phyloP scores from a whole-genome alignment of 2,113 vertebrate species.

The Hippoglossus stenolepis region DNA sequence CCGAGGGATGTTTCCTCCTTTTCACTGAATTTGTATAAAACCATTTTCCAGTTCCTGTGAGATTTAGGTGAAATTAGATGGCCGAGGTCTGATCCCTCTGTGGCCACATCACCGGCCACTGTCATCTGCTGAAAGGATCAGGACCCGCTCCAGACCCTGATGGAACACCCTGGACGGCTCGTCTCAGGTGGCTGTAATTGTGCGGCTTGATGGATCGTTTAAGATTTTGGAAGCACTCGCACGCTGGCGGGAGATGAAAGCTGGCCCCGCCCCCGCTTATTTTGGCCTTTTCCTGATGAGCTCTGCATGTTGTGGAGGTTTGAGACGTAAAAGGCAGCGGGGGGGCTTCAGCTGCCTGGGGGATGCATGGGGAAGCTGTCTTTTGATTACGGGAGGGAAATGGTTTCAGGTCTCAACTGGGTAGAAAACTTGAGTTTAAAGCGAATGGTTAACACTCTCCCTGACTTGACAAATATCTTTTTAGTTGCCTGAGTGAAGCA shows the following conservation, averaged over 20 bases:
- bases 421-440: neutral
- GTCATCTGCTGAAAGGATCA: conserved; percentile 50
- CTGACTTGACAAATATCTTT: neutral
- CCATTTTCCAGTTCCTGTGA: neutral
- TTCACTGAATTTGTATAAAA: conserved; percentile 7
- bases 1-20: neutral
- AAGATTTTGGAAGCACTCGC: conserved; percentile 36
- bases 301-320: conserved; percentile 16
- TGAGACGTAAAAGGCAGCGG: neutral
- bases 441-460: neutral
- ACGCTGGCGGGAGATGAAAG: conserved; percentile 24
- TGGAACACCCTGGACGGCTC: conserved; percentile 11
- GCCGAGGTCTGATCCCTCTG: conserved; percentile 32
- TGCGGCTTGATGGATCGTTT: neutral
- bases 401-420: neutral
- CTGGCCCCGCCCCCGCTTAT: neutral
- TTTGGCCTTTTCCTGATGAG: neutral
- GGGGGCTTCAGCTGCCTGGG: neutral
- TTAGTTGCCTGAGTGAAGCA: neutral
- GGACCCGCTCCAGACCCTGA: conserved; percentile 26
- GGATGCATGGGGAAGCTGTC: neutral
- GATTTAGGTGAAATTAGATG: conserved; percentile 46
- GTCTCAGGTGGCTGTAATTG: conserved; percentile 31
- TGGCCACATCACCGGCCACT: neutral
- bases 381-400: conserved; percentile 6